Evolutionary conservation across 1,140 invertebrate genomes (phyloP).

Genomic region (Drosophila ficusphila): DNA sequence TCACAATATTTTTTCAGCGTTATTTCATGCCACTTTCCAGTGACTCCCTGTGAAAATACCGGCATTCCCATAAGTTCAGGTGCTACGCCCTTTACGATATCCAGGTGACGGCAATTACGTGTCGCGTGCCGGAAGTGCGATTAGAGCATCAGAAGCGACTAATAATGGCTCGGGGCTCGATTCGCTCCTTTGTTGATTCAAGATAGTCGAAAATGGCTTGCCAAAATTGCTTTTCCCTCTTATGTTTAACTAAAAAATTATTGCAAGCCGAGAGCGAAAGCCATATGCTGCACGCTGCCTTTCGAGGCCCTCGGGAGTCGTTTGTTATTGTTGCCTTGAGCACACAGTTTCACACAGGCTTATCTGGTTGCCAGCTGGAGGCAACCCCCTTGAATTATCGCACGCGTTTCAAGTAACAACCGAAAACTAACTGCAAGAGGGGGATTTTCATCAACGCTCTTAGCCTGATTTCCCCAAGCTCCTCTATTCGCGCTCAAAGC

Average conservation of each 20-base stretch:
- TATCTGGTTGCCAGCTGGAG: slow-evolving; percentile 55
- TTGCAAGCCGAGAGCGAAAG: slow-evolving; percentile 41
- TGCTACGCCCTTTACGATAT: slow-evolving; percentile 8
- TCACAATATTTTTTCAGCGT: neutral
- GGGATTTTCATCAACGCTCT: slow-evolving; percentile 51
- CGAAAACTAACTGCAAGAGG: slow-evolving; percentile 28
- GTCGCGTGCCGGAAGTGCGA: slow-evolving; percentile 52
- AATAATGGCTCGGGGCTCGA: slow-evolving; percentile 32
- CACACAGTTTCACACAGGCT: slow-evolving; percentile 41
- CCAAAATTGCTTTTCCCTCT: slow-evolving; percentile 46
- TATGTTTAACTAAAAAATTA: slow-evolving; percentile 65
- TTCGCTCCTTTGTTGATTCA: slow-evolving; percentile 43
- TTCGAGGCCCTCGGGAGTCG: slow-evolving; percentile 53
- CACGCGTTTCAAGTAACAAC: slow-evolving; percentile 49
- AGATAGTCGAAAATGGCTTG: slow-evolving; percentile 35
- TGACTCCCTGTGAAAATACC: neutral
- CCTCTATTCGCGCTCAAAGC: slow-evolving; percentile 18
- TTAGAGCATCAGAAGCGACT: slow-evolving; percentile 46
- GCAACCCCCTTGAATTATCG: slow-evolving; percentile 54
- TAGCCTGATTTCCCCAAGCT: slow-evolving; percentile 63
- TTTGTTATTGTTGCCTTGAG: slow-evolving; percentile 64
- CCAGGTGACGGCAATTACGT: slow-evolving; percentile 39
- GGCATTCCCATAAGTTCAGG: neutral
- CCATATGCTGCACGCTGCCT: slow-evolving; percentile 24
- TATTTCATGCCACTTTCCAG: neutral